Evolutionary conservation across 2,888 invertebrate genomes (phyloP), one percentile per base, ranked within the genome.

Genomic region (Peribatodes rhomboidaria): DNA sequence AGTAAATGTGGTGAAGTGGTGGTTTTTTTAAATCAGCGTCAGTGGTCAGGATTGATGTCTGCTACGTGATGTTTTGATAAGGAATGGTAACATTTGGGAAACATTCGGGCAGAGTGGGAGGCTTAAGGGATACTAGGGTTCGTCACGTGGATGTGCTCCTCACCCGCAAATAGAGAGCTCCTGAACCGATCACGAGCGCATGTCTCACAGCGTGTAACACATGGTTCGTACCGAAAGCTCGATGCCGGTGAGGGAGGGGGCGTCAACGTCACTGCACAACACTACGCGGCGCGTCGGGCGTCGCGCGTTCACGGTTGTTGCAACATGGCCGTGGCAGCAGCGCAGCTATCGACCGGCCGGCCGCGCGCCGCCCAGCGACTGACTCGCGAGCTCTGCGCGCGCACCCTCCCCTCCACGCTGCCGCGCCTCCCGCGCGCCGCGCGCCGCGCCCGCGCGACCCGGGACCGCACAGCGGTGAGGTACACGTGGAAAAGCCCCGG

Each of bases 261-360:
- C 33, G 27, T 50, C 35, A 35, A 50, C 35, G 57, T 31, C 83
- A 83, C 83, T 79, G 79, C 85, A 86, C 85, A 85, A 50, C 83
- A 86, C 84, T 74, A 82, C 72, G 84, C 78, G 75, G 85, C 85
- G 79, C 85, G 83, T 78, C 73, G 79, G 71, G 80, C 81, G 80
- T 77, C 80, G 86, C 88, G 88, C 88, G 90, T 84, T 85, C 88
- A 81, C 84, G 84, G 80, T 77, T 82, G 80, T 77, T 82, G 85
- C 84, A 83, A 78, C 88, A 88, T 89, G 88, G 87, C 84, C 86
- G 88, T 59, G 82, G 86, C 85, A 78, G 82, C 78, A 76, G 79
- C 78, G 84, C 85, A 82, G 84, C 87, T 91, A 92, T 92, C 92
- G 92, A 92, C 92, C 92, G 85, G 90, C 88, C 88, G 91, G 86